phyloP scores from a whole-genome alignment of 2,113 vertebrate genomes.

The Meles meles region DNA sequence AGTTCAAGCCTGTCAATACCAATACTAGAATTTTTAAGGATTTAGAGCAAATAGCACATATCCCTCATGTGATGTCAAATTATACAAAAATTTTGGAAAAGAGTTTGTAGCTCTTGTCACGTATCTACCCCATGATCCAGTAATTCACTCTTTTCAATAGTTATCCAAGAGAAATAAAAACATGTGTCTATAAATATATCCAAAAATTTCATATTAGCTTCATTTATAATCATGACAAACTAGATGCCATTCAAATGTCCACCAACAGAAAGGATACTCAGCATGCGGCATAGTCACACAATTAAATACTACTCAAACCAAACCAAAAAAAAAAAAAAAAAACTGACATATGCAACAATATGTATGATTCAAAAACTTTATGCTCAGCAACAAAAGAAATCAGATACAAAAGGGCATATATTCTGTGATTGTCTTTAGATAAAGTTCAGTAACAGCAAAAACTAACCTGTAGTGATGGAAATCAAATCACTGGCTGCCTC shows the following conservation, averaged over 20 bases:
- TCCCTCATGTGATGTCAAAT: neutral
- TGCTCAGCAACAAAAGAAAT: neutral
- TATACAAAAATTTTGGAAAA: slow-evolving; percentile 3
- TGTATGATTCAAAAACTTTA: neutral
- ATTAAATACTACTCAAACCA: neutral
- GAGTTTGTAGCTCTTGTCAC: neutral
- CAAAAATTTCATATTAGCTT: neutral
- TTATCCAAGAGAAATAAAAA: neutral
- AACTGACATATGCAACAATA: neutral
- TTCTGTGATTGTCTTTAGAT: neutral
- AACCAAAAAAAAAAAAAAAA: neutral
- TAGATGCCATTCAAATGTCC: neutral
- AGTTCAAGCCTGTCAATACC: neutral
- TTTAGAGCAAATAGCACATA: neutral
- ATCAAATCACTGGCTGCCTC: neutral
- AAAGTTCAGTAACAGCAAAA: neutral
- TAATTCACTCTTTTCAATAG: neutral
- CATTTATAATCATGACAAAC: neutral
- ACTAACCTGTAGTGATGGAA: neutral
- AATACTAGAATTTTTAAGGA: neutral
- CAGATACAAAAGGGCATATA: neutral
- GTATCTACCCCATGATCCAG: neutral
- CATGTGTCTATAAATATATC: neutral
- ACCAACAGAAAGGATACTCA: neutral
- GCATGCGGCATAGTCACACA: neutral